Base-by-base conservation (phyloP, 1,140 invertebrate species). In the Tetragonula clypearis region DNA sequence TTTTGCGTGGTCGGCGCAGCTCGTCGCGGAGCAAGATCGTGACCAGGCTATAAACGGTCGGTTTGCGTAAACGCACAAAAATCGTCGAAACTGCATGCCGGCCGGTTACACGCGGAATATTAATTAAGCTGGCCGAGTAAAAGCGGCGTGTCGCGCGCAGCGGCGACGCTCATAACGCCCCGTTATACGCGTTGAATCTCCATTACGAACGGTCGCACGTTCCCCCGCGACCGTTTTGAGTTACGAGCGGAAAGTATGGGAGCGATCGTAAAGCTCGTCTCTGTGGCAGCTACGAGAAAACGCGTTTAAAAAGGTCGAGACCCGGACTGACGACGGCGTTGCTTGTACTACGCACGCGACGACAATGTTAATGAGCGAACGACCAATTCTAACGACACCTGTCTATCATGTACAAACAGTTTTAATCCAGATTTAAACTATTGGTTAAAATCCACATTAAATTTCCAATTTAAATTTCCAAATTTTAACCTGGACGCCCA, bases 61-160 rank as follows among this genome's bases (percentile, higher is more conserved):
- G 82, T 90, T 92, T 90, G 86, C 85, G 86, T 92, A 92, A 91
- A 92, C 91, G 86, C 86, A 85, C 81, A 88, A 90, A 92, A 92
- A 92, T 92, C 91, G 84, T 79, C 77, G 88, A 85, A 88, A 87
- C 82, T 90, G 90, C 90, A 72, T 69, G 86, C 72, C 73, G 82
- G 76, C 75, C 80, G 74, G 89, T 81, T 91, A 86, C 73, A 85
- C 74, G 83, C 55, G 86, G 90, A 91, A 91, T 91, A 91, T 90
- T 87, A 91, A 90, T 91, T 88, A 86, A 90, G 78, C 73, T 62
- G 15, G 30, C 6, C 41, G 62, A 53, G 76, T 58, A 71, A 69
- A 81, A 86, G 66, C 55, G 71, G 60, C 66, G 79, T 49, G 69
- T 60, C 69, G 81, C 19, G 75, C 55, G 30, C 30, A 60, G 49